Conservation (phyloP, 2,797 vertebrate species). For the Buceros bicornis region DNA sequence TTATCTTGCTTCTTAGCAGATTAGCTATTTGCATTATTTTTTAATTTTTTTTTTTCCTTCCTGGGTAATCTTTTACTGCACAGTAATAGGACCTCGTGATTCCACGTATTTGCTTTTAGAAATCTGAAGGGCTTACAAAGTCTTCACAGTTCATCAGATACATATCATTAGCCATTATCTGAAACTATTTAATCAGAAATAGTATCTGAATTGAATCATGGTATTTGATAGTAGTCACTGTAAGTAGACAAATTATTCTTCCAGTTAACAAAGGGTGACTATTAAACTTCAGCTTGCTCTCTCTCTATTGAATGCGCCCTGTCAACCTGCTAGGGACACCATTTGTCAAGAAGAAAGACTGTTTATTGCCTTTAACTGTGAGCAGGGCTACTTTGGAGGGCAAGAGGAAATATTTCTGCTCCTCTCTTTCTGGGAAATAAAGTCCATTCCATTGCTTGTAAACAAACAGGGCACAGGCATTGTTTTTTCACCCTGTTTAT, state of each 20-base stretch:
- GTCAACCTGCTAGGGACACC: background rate
- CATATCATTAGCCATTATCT: background rate
- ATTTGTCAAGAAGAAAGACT: background rate
- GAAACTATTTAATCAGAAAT: background rate
- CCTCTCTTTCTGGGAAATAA: background rate
- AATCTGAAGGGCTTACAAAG: background rate
- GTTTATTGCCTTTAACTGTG: background rate
- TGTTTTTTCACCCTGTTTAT: background rate
- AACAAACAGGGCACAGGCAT: background rate
- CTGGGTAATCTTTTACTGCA: background rate
- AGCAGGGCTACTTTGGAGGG: background rate
- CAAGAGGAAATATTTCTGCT: background rate
- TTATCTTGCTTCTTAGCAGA: background rate
- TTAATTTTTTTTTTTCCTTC: background rate
- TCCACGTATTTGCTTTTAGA: background rate
- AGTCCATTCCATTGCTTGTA: background rate
- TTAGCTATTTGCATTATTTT: background rate
- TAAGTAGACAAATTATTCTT: background rate
- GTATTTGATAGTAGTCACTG: background rate
- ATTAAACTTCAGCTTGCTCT: background rate
- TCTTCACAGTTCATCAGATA: background rate
- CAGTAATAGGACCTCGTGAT: background rate
- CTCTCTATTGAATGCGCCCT: fast-evolving
- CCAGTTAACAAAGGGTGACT: background rate
- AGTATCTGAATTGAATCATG: background rate